A percentile compares a stretch with the other conserved stretches of the same genome.
phyloP scores from a whole-genome alignment of 1,140 invertebrate genomes.

The Drosophila obscura region DNA sequence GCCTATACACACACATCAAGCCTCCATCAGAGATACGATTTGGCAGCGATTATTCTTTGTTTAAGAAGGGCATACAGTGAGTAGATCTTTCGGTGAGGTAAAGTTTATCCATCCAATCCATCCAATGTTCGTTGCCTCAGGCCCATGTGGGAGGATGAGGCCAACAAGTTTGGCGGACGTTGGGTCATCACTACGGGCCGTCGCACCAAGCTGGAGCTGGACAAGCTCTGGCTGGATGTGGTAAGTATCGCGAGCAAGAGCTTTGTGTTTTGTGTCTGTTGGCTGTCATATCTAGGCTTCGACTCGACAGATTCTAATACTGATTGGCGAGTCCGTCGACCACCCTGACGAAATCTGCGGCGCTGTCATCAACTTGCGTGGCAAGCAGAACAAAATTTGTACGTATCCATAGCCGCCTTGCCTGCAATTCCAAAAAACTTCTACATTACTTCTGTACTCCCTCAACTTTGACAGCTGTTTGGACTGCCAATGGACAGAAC shows the following conservation, averaged over 20 bases:
- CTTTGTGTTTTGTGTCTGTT: constrained; percentile 22
- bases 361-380: constrained; percentile 96
- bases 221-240: constrained; percentile 97
- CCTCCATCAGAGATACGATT: constrained; percentile 94
- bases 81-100: not conserved
- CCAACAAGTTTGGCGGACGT: constrained; percentile 93
- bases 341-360: constrained; percentile 96
- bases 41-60: constrained; percentile 98
- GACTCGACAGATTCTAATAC: constrained; percentile 88
- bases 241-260: constrained; percentile 86
- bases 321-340: constrained; percentile 99
- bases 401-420: constrained; percentile 12
- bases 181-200: constrained; percentile 97
- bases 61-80: constrained; percentile 95
- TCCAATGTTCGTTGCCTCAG: constrained; percentile 62
- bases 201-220: constrained; percentile 92
- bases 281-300: constrained; percentile 18
- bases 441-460: not conserved
- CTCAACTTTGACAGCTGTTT: constrained; percentile 86
- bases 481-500: constrained; percentile 94
- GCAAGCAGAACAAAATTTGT: constrained; percentile 95
- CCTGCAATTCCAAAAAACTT: not conserved
- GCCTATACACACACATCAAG: constrained; percentile 98
- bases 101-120: no score
- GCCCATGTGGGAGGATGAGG: constrained; percentile 99